phyloP scores from a whole-genome alignment of 2,888 invertebrate species.

The Leptinotarsa haldemani region DNA sequence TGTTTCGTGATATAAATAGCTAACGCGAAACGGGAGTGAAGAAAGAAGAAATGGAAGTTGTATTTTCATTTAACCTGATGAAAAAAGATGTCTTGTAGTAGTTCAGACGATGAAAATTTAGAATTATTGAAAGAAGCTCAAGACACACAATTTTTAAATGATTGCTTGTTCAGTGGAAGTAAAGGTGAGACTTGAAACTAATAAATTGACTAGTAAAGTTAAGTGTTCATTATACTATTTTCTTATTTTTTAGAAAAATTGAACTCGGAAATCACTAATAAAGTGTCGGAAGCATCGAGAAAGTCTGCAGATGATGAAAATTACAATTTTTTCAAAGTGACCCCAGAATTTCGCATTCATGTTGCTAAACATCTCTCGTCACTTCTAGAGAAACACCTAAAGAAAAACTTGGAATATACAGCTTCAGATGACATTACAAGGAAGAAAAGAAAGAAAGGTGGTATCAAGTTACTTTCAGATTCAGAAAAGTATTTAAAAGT shows the following conservation, averaged over 20 bases:
- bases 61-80: background rate
- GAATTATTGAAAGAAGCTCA: conserved; percentile 65
- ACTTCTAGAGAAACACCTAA: conserved; percentile 61
- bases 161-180: conserved; percentile 56
- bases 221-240: conserved; percentile 15
- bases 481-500: conserved; percentile 34
- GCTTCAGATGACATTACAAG: conserved; percentile 26
- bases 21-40: background rate
- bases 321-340: conserved; percentile 69
- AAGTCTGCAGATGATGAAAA: conserved; percentile 63
- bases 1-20: background rate
- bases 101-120: conserved; percentile 61
- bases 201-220: background rate
- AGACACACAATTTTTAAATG: conserved; percentile 67
- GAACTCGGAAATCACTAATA: conserved; percentile 14
- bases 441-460: conserved; percentile 38
- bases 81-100: conserved; percentile 57
- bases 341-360: conserved; percentile 68
- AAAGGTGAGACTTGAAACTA: conserved; percentile 38
- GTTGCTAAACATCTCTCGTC: conserved; percentile 69
- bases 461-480: conserved; percentile 51
- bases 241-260: conserved; percentile 26
- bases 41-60: background rate
- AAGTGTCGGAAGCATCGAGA: conserved; percentile 46
- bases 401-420: conserved; percentile 57